These are phyloP conservation scores for Oncorhynchus nerka DNA, from an alignment of 2,113 vertebrate genomes.

Conservation along the genomic window DNA sequence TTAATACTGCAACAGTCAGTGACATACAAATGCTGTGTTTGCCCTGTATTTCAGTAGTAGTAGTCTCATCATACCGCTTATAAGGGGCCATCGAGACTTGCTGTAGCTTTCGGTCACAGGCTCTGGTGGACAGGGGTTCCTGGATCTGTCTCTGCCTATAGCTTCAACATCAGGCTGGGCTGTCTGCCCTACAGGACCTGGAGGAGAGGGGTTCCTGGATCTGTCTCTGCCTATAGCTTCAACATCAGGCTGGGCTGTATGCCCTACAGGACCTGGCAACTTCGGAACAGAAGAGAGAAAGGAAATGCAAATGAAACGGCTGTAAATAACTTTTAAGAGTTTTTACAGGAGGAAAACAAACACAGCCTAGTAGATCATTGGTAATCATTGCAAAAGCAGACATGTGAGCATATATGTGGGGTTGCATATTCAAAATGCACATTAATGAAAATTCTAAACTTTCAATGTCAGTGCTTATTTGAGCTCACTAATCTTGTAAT, in stretches of 20 bases:
- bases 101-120: slow-evolving; percentile 34
- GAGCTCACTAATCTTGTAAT: neutral
- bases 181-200: slow-evolving; percentile 22
- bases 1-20: neutral
- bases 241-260: slow-evolving; percentile 10
- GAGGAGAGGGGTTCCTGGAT: slow-evolving; percentile 13
- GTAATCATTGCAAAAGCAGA: neutral
- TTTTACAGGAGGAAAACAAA: neutral
- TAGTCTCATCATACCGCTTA: slow-evolving; percentile 54
- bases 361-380: neutral
- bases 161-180: slow-evolving; percentile 19
- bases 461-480: neutral
- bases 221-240: slow-evolving; percentile 21
- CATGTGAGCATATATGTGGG: too few relatives aligned
- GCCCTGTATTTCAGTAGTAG: slow-evolving; percentile 22
- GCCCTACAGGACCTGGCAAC: slow-evolving; percentile 30
- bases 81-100: slow-evolving; percentile 30
- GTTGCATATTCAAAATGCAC: too few relatives aligned
- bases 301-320: neutral
- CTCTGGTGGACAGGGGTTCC: slow-evolving; percentile 18
- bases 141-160: slow-evolving; percentile 8
- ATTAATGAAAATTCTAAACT: neutral
- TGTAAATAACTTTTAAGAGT: neutral
- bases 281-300: slow-evolving; percentile 34
- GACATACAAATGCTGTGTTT: slow-evolving; percentile 5